Conservation (phyloP, 2,113 vertebrate species). For the Aramus guarauna region DNA sequence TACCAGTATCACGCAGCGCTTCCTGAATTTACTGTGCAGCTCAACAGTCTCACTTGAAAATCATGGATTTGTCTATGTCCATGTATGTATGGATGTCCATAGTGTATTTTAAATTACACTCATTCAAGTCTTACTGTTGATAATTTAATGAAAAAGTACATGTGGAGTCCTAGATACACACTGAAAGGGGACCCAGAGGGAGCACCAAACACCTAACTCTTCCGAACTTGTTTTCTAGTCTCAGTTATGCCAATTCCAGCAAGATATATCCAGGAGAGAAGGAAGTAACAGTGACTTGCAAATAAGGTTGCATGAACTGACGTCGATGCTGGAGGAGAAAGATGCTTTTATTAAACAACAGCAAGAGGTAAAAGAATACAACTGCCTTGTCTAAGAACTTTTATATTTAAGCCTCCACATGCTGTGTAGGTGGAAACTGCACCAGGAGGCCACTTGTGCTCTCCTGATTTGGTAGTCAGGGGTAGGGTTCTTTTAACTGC, state of each 20-base stretch:
- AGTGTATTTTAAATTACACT: not conserved
- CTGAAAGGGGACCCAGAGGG: not conserved
- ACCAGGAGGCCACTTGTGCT: not conserved
- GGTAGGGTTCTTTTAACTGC: not conserved
- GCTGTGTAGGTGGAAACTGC: not conserved
- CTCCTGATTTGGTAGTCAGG: not conserved
- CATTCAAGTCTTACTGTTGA: not conserved
- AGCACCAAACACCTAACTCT: not conserved
- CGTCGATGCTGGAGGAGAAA: slow-evolving; percentile 81
- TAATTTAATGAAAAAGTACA: not conserved
- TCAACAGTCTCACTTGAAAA: not conserved
- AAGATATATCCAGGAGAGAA: slow-evolving; percentile 74
- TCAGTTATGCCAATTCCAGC: slow-evolving; percentile 83
- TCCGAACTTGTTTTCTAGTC: slow-evolving; percentile 46
- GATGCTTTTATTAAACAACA: slow-evolving; percentile 83
- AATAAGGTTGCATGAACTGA: slow-evolving; percentile 83
- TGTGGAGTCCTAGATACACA: rapidly evolving
- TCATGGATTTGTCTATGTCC: not conserved
- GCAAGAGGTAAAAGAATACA: slow-evolving; percentile 77
- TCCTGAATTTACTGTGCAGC: not conserved
- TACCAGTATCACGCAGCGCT: no score
- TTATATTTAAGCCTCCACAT: not conserved
- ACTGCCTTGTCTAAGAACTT: not conserved
- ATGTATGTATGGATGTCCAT: no score
- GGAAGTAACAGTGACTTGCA: slow-evolving; percentile 81